Base-by-base conservation (phyloP, 1,140 invertebrate species). In the Belonocnema kinseyi region DNA sequence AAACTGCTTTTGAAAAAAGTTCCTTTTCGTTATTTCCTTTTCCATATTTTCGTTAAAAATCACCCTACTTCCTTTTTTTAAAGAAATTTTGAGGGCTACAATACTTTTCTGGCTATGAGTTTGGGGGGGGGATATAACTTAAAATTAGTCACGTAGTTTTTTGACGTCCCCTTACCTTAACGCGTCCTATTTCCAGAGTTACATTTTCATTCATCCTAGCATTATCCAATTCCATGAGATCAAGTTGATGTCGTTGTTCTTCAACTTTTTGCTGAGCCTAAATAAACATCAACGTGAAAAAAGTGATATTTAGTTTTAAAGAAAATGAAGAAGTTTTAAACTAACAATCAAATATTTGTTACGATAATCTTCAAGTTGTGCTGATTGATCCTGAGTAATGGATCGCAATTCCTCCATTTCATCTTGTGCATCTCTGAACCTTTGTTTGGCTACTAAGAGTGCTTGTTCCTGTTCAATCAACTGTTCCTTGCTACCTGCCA, bases 201-300 rank as follows among this genome's bases (percentile, higher is more conserved):
- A 96, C 94, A 86, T 96, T 95, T 86, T 96, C 95, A 79, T 94
- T 94, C 83, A 96, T 95, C 73, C 95, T 90, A 8, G 93, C 93
- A 80, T 95, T 95, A 80, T 96, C 95, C 92, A 95, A 93, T 81
- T 96, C 95, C 91, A 96, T 94, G 79, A 95, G 92, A 70, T 96
- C 94, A 50, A 96, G 92, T 77, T 95, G 94, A 13, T 94, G 90
- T 13, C 93, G 92, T 85, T 95, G 95, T 86, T 96, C 95, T 88
- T 96, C 95, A 2, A 95, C 94, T 80, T 93, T 89, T 89, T 96
- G 94, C 82, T 95, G 95, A 3, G 95, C 94, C 91, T 94, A 73
- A 77, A 73, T 26, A n/a, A 26, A 75, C 4, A 75, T 70, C 13
- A 73, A 56, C 16, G 74, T 76, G 71, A 75, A 50, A 11, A 11